These are phyloP conservation scores for Molothrus aeneus DNA, from an alignment of 2,797 vertebrate genomes.

Conservation along the genomic window DNA sequence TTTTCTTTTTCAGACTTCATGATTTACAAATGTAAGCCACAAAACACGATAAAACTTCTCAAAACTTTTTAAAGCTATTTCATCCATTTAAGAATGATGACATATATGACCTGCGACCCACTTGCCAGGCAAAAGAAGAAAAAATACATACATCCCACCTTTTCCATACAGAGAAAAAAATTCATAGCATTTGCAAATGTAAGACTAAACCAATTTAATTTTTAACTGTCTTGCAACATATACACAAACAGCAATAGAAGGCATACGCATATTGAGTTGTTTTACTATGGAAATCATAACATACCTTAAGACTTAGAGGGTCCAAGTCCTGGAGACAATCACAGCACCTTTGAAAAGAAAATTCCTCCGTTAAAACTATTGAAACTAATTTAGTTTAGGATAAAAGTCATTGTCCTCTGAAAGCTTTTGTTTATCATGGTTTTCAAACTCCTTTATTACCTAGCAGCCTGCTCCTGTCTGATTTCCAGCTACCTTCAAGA, in stretches of 20 bases:
- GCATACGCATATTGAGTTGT: neutral
- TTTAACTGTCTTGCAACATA: neutral
- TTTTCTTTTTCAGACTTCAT: neutral
- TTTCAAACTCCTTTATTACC: neutral
- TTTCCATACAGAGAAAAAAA: neutral
- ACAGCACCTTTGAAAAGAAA: slow-evolving; percentile 47
- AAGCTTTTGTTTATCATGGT: neutral
- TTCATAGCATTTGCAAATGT: neutral
- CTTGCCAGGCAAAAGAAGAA: neutral
- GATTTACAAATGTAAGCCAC: neutral
- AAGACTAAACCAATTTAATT: neutral
- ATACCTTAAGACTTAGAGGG: neutral
- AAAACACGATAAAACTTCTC: neutral
- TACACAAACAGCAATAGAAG: neutral
- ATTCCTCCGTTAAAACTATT: neutral
- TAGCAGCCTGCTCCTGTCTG: neutral
- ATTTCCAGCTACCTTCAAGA: neutral
- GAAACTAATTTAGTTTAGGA: neutral
- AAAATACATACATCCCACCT: neutral
- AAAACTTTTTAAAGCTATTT: neutral
- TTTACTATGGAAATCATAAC: neutral
- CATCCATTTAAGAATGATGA: neutral
- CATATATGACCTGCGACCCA: neutral
- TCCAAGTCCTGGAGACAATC: neutral
- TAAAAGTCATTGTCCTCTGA: neutral